Evolutionary conservation across 1,140 invertebrate genomes (phyloP).

Genomic region (Neodiprion pinetum): DNA sequence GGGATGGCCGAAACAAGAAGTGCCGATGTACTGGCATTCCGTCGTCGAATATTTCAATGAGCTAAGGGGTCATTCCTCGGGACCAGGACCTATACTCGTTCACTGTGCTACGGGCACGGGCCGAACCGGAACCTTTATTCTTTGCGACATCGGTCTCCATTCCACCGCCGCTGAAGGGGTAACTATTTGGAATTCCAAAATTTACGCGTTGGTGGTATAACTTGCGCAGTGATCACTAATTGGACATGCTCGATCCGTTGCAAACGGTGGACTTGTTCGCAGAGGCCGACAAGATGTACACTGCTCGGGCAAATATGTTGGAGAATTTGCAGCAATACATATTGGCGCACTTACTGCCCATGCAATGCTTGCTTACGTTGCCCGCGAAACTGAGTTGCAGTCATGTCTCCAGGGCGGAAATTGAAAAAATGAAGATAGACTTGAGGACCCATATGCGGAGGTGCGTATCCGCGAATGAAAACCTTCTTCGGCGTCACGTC

Average conservation of each 20-base stretch:
- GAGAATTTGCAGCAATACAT: constrained; percentile 49
- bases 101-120: constrained; percentile 79
- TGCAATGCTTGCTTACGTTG: constrained; percentile 42
- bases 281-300: constrained; percentile 34
- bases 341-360: constrained; percentile 42
- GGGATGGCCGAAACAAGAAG: constrained; percentile 97
- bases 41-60: constrained; percentile 73
- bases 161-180: background rate
- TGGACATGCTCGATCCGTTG: background rate
- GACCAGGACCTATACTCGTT: constrained; percentile 87
- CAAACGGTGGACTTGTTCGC: constrained; percentile 41
- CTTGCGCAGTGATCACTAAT: background rate
- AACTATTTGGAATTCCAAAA: background rate
- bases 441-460: constrained; percentile 32
- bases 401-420: constrained; percentile 27
- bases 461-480: constrained; percentile 16
- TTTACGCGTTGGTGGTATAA: background rate
- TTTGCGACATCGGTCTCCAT: constrained; percentile 50
- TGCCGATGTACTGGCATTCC: constrained; percentile 74
- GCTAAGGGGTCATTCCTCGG: constrained; percentile 70
- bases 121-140: constrained; percentile 73
- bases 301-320: constrained; percentile 48
- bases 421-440: constrained; percentile 39
- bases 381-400: constrained; percentile 39
- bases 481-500: too few relatives aligned